Conservation (phyloP, 2,113 vertebrate species). For the Chlamydotis undulata region DNA sequence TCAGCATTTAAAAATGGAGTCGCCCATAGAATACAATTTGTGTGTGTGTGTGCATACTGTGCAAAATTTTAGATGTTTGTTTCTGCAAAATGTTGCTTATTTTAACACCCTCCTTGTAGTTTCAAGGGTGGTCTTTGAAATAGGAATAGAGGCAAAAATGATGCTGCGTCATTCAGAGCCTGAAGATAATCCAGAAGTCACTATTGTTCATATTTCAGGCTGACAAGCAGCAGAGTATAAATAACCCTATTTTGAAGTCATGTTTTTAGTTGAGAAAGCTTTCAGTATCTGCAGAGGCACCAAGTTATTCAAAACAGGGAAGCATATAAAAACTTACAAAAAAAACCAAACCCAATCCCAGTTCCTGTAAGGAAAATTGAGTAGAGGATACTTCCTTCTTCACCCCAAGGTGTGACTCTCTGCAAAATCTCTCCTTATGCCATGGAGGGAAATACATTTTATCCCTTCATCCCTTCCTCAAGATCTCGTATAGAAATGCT, state of each 20-base stretch:
- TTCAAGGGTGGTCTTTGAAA: neutral
- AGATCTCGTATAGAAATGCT: neutral
- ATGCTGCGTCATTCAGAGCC: neutral
- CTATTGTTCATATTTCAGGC: neutral
- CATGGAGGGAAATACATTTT: neutral
- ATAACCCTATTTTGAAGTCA: neutral
- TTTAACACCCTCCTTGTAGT: neutral
- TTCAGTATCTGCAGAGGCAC: neutral
- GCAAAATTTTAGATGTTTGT: neutral
- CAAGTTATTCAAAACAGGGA: neutral
- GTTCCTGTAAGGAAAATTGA: neutral
- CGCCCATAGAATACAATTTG: neutral
- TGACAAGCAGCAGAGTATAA: constrained; percentile 24
- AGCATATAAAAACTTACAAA: neutral
- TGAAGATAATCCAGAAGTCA: neutral
- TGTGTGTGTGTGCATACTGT: neutral
- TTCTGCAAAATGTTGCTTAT: neutral
- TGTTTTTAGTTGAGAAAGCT: neutral
- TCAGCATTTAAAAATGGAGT: constrained; percentile 30
- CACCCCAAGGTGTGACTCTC: neutral
- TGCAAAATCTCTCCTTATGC: neutral
- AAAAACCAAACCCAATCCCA: neutral
- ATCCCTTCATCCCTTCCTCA: neutral
- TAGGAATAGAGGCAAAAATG: neutral
- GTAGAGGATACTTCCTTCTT: neutral